Base-by-base conservation (phyloP, 2,797 vertebrate genomes). In the Darevskia mixta region DNA sequence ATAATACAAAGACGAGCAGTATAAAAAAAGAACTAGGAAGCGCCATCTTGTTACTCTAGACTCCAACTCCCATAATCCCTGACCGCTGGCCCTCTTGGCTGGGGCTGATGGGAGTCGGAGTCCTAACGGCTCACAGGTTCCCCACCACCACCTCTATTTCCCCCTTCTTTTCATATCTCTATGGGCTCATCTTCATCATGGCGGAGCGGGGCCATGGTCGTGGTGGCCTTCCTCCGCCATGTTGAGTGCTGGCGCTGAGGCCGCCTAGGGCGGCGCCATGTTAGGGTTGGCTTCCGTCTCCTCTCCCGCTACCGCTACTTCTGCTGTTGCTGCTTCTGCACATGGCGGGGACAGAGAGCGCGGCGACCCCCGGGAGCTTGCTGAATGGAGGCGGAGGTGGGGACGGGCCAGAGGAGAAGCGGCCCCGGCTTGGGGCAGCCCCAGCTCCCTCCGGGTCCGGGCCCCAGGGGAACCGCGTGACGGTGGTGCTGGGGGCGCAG, bases 391-490 rank as follows among this genome's bases (percentile, higher is more conserved):
- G 80, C 75, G 41, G 94, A 95, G 87, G 73, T 87, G 3, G 88
- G 45, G 97, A 97, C 2, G 96, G 97, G 79, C 97, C 97, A 75
- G 94, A 93, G 3, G 87, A 96, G 2, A 98, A 98, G 88, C 96
- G 97, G 8, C 89, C 93, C 0, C 95, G 97, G 11, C 20, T 79
- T 2, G 79, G 45, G 3, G 9, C 76, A 8, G 67, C 18, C 15
- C 20, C 73, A 7, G 89, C 67, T 38, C 87, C 94, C 5, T 17
- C 67, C 1, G 27, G 95, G 97, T 2, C 81, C 1, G 75, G 41
- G 0, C 73, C 84, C 88, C 97, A 97, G 0, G 96, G 94, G 77
- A 98, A 98, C 95, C 97, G 97, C 96, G 97, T 98, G 94, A 98
- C 97, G 35, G 98, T 98, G 0, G 98, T 98, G n/a, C 96, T 98